Base-by-base conservation (phyloP, 2,888 invertebrate species). In the Cephus sareptanus region DNA sequence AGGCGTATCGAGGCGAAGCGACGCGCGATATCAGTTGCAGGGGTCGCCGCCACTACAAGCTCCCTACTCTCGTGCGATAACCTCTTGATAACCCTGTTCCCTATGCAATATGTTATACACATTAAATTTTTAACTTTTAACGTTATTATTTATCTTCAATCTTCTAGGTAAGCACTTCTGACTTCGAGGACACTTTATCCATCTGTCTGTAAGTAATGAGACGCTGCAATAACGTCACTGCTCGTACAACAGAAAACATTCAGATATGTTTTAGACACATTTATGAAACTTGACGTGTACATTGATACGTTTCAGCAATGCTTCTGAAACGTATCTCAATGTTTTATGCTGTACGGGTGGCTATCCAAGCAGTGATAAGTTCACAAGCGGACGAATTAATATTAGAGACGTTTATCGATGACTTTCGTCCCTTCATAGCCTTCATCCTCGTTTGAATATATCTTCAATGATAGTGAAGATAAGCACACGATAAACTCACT, bases 1-100 rank as follows among this genome's bases (percentile, higher is more conserved):
- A 89, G 85, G 88, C 89, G 88, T 85, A 89, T 88, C 88, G 87
- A 88, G 84, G 89, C 86, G 88, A 87, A 88, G 86, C 89, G 88
- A 87, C 81, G 87, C 87, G 86, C 84, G 87, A 83, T 88, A 87
- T 86, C 85, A 79, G 82, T 85, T 84, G 84, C 83, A 87, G 84
- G 87, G 87, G 87, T 87, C 88, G 85, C 86, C 85, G 87, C 86
- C 83, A 84, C 85, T 88, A 88, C 87, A 87, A 84, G 86, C 83
- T 83, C 79, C 82, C 86, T 82, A 78, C 79, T 82, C 81, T 80
- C 75, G 56, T 74, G 69, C 35, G 85, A 85, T 85, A 85, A 85
- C 84, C 85, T 79, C 37, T 30, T 30, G 37, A 74, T 74, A 71
- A 71, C 71, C 71, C 71, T 30, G 31, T 71, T 33, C 71, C 33